Base-by-base conservation (phyloP, 2,797 vertebrate genomes). In the Geotrypetes seraphini region DNA sequence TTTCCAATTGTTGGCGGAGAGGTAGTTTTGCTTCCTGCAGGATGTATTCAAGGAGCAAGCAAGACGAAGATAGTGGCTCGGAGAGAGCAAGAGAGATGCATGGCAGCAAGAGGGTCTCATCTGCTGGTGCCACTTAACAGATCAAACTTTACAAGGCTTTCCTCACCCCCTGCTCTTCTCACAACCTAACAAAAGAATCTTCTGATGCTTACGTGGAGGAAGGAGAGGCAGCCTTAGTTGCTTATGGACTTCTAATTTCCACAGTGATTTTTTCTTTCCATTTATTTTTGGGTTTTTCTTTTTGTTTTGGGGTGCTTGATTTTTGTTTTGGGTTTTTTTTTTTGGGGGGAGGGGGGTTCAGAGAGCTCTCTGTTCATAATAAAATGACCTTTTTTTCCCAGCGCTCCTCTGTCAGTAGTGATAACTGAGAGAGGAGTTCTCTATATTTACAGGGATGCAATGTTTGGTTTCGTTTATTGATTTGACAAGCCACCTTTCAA, bases 1-100 rank as follows among this genome's bases (percentile, higher is more conserved):
- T 78, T 82, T 85, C 82, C 58, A 32, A 71, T 73, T 71, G 50
- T 83, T 73, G 69, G 60, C 76, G 63, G 63, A 71, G 79, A 76
- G 83, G 81, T 68, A 16, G 73, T 69, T 81, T 63, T 73, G 53
- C 78, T 67, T 72, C 86, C 84, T 63, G 76, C 86, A 79, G 90
- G 54, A 47, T 43, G 79, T 69, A 66, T 71, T 79, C 65, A 57
- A 76, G 79, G 81, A 72, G 73, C 71, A 54, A 64, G 77, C 78
- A 67, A 69, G 78, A 85, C 61, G 82, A 75, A 69, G 79, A 60
- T 68, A 30, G 12, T 2, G n/a, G 57, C 54, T 52, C 16, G 52
- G 37, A 70, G 69, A 53, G 71, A 75, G 52, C n/a, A n/a, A n/a
- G n/a, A n/a, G n/a, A n/a, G n/a, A n/a, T n/a, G n/a, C n/a, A n/a